Base-by-base conservation (phyloP, 2,113 vertebrate genomes). In the Zosterops borbonicus region DNA sequence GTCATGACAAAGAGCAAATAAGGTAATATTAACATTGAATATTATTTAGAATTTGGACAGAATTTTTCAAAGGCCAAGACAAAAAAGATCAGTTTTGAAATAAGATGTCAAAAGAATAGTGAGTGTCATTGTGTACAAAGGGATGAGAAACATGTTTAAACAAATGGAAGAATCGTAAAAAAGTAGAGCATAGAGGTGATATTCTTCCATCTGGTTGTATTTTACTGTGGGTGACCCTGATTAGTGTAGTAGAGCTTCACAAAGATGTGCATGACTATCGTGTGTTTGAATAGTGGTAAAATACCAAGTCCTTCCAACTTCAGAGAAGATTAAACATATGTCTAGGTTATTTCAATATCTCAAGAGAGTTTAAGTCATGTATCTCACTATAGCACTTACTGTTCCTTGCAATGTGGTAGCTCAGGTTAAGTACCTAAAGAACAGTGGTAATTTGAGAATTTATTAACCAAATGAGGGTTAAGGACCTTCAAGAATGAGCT, bases 211-310 rank as follows among this genome's bases (percentile, higher is more conserved):
- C 87, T 75, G 19, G 1, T 23, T 59, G 9, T 59, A n/a, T 75
- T 68, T 88, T 79, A 17, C 20, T 23, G 0, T 46, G 64, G 62
- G 11, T 39, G 11, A 24, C 25, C 17, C 52, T 70, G 37, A 60
- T 8, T 33, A 35, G 14, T 17, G 12, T 33, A 12, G 28, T 28
- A 64, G 22, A 37, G 53, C 41, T 11, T 53, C 28, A 58, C 25
- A 67, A 53, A 67, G 19, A 28, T 1, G 0, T 50, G 8, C 8
- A 20, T 55, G 24, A 53, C 5, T 58, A 27, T 2, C 1, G 0
- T 35, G 13, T 21, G 7, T 44, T 67, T 68, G 20, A 21, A 50
- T 16, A 63, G 47, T 11, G 14, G 14, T 49, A 53, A 85, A 17
- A 49, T 37, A 28, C 5, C 9, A 50, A 37, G 18, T 55, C 12